Percentiles rank a stretch among this genome's conserved stretches.
phyloP scores from a whole-genome alignment of 2,113 vertebrate genomes.

The Lamprotornis superbus region DNA sequence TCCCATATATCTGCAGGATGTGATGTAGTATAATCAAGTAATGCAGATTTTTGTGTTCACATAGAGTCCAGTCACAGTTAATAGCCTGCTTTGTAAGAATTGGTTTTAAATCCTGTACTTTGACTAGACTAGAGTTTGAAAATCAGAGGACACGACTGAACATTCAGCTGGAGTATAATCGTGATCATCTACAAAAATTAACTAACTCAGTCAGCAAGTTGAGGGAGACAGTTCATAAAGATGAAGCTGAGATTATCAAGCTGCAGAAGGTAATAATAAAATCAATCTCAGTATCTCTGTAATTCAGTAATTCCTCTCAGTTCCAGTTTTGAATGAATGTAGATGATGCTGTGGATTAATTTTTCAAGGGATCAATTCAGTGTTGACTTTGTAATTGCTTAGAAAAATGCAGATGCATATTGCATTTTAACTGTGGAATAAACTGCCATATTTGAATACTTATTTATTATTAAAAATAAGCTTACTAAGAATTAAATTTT shows the following conservation, averaged over 20 bases:
- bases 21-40: background rate
- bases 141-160: slow-evolving; percentile 81
- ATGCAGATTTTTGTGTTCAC: background rate
- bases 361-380: background rate
- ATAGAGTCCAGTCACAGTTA: background rate
- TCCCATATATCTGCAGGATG: background rate
- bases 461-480: background rate
- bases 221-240: slow-evolving; percentile 73
- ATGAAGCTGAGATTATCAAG: slow-evolving; percentile 57
- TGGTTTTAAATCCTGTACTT: slow-evolving; percentile 10
- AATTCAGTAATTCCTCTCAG: background rate
- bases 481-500: background rate
- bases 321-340: background rate
- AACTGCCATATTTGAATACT: background rate
- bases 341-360: background rate
- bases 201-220: slow-evolving; percentile 55
- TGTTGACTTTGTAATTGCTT: background rate
- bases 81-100: background rate
- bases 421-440: background rate
- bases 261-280: slow-evolving; percentile 77
- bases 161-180: slow-evolving; percentile 84
- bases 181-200: slow-evolving; percentile 78
- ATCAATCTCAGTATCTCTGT: background rate
- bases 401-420: background rate
- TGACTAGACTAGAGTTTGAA: slow-evolving; percentile 88